Percentiles rank a stretch among this genome's conserved stretches.
These are phyloP conservation scores for Volucella inanis DNA, from an alignment of 2,888 invertebrate species.

Conservation along the genomic window DNA sequence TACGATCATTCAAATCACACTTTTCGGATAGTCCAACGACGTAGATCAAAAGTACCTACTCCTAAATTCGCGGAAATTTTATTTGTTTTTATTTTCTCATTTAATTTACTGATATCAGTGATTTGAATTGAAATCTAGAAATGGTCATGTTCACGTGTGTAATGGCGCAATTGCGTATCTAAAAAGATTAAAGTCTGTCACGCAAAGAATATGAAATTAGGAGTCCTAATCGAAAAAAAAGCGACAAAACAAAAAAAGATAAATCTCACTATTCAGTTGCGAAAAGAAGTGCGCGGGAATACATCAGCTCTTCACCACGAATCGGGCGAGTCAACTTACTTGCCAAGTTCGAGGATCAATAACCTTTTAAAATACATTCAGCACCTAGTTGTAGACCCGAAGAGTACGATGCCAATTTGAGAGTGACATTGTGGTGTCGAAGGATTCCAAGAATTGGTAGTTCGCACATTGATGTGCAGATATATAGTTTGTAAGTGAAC, in stretches of 20 bases:
- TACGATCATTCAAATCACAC: slow-evolving; percentile 25
- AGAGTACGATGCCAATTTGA: slow-evolving; percentile 3
- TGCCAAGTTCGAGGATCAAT: slow-evolving; percentile 19
- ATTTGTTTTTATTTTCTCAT: background rate
- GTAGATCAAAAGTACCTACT: slow-evolving; percentile 2
- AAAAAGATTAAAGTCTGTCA: slow-evolving; percentile 14
- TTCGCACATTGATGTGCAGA: background rate
- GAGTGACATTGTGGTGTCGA: background rate
- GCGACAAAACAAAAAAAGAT: background rate
- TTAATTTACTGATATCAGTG: background rate
- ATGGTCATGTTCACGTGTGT: slow-evolving; percentile 23
- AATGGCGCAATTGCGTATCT: slow-evolving; percentile 1
- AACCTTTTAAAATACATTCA: slow-evolving; percentile 17
- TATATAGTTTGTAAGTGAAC: slow-evolving; percentile 9
- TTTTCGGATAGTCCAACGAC: background rate
- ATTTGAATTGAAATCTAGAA: slow-evolving; percentile 28
- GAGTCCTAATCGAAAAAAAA: background rate
- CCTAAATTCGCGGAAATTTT: slow-evolving; percentile 19
- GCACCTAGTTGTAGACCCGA: background rate
- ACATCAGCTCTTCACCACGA: slow-evolving; percentile 28
- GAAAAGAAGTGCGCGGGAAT: slow-evolving; percentile 1
- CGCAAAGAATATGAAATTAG: slow-evolving; percentile 28
- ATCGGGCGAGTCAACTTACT: slow-evolving; percentile 4
- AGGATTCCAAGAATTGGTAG: slow-evolving; percentile 10
- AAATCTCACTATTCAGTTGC: background rate